Evolutionary conservation across 2,113 vertebrate species (phyloP), one percentile per base, ranked within the genome.

Genomic region (Vicugna pacos): DNA sequence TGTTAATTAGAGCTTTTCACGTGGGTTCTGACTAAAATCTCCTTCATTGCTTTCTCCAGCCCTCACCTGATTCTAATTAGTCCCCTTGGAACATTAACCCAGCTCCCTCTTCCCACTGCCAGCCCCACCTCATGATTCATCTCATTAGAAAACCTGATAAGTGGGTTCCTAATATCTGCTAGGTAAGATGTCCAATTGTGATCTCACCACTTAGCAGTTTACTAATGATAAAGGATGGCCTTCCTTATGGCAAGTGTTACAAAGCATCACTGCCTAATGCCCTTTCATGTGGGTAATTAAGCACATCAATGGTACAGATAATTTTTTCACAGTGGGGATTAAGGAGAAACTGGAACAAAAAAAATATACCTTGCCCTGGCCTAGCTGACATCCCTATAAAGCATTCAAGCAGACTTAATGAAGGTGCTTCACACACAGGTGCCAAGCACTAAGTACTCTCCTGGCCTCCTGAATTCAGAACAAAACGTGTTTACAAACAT

Each of bases 11-110:
- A 98, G 95, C 98, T 98, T 99, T 99, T 99, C 98, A 97, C 97
- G 97, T 97, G 98, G 98, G 98, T 98, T 98, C 98, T 98, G 98
- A 98, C 99, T 99, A 98, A 99, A 99, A 99, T 99, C 99, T 99
- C 99, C 98, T 99, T 97, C 98, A 99, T 96, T 99, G 98, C 90
- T 98, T 99, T 98, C 99, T 98, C 98, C 69, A 98, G 98, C 98
- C 99, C 98, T 99, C 98, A 99, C 98, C 99, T 99, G 99, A 98
- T 98, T 99, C 99, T 99, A 99, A 99, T 99, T 99, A 99, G 99
- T 98, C 99, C 99, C 99, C 95, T 99, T 98, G 99, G 99, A 99
- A 99, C 98, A 99, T 99, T 99, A 99, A 99, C 98, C 97, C 91
- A 97, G 96, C 98, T 99, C 99, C 97, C 98, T 98, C 98, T 98